A percentile compares a stretch with the other conserved stretches of the same genome.
Conservation (phyloP, 2,113 vertebrate species). For the Paramisgurnus dabryanus region DNA sequence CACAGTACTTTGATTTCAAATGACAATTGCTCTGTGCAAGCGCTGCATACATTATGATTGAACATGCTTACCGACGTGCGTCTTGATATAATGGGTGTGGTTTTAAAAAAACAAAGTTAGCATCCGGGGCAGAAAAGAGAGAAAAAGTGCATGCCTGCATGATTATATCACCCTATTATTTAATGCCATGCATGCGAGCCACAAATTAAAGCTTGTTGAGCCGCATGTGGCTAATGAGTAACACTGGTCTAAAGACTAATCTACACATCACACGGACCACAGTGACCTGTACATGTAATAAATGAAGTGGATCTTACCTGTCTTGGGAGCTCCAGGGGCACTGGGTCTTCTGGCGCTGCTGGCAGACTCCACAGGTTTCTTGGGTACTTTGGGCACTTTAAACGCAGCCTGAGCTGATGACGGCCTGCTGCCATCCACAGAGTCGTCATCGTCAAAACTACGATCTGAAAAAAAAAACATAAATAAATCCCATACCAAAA, state of each 20-base stretch:
- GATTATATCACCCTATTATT: too few relatives aligned
- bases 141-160: too few relatives aligned
- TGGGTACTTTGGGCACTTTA: constrained; percentile 91
- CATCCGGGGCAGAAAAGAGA: too few relatives aligned
- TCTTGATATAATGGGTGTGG: too few relatives aligned
- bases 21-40: too few relatives aligned
- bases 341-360: constrained; percentile 84
- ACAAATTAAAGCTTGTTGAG: too few relatives aligned
- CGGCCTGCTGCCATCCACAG: constrained; percentile 92
- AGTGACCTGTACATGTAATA: neutral
- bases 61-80: too few relatives aligned
- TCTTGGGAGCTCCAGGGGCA: constrained; percentile 84
- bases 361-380: constrained; percentile 86
- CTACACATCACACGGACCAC: neutral
- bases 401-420: constrained; percentile 88
- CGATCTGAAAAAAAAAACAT: constrained; percentile 79
- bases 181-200: too few relatives aligned
- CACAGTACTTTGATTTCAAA: too few relatives aligned
- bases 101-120: too few relatives aligned
- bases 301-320: constrained; percentile 69
- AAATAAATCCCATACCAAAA: neutral
- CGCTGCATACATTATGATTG: too few relatives aligned
- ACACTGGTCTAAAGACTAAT: neutral
- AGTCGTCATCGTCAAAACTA: constrained; percentile 97
- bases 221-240: too few relatives aligned